Conservation (phyloP, 2,888 invertebrate species). For the Dasypogon diadema region DNA sequence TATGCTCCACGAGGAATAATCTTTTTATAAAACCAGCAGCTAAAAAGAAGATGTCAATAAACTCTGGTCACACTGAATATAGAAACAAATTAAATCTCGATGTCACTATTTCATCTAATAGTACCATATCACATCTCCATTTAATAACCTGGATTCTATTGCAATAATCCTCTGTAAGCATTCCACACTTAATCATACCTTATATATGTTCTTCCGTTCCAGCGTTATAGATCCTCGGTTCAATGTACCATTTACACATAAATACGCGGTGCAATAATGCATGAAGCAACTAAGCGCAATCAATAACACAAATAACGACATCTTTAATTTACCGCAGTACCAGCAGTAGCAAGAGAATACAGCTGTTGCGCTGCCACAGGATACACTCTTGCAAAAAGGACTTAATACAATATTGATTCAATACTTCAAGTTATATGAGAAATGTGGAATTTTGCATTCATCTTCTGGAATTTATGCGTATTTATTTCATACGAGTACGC, state of each 20-base stretch:
- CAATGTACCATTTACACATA: slow-evolving; percentile 36
- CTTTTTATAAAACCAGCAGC: too few relatives aligned
- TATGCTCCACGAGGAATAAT: too few relatives aligned
- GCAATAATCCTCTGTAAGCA: not conserved
- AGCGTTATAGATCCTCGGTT: not conserved
- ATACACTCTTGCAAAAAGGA: not conserved
- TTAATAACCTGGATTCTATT: too few relatives aligned
- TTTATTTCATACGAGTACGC: too few relatives aligned
- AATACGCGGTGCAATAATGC: slow-evolving; percentile 30
- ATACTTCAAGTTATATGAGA: not conserved
- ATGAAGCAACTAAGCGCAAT: slow-evolving; percentile 31
- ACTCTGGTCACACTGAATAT: too few relatives aligned
- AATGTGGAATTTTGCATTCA: too few relatives aligned
- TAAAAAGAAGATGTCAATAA: too few relatives aligned
- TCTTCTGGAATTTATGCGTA: too few relatives aligned
- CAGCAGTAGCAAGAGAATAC: not conserved
- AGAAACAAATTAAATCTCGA: too few relatives aligned
- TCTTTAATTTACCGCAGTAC: slow-evolving; percentile 14
- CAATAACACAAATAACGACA: slow-evolving; percentile 39
- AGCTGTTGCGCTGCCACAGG: not conserved
- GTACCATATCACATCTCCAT: too few relatives aligned
- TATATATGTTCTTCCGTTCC: not conserved
- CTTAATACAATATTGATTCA: not conserved
- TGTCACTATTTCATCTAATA: too few relatives aligned
- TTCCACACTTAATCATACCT: not conserved